Conservation (phyloP, 1,140 invertebrate genomes). For the Maconellicoccus hirsutus region DNA sequence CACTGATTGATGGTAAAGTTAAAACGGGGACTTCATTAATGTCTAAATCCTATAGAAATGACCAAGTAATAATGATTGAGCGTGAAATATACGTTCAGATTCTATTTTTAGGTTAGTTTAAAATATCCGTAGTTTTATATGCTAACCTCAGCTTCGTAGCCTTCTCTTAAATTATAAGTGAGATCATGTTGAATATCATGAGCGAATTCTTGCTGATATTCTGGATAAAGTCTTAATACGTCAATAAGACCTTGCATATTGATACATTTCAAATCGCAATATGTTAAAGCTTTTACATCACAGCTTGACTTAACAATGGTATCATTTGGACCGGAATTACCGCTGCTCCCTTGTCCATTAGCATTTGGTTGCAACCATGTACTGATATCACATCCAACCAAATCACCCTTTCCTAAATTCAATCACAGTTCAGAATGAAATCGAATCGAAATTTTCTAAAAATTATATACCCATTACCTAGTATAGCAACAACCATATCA, state of each 20-base stretch:
- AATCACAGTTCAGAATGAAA: neutral
- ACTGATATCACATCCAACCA: constrained; percentile 89
- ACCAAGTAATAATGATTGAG: neutral
- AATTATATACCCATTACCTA: constrained; percentile 57
- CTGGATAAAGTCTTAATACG: constrained; percentile 78
- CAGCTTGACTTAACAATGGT: constrained; percentile 83
- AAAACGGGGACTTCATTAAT: constrained; percentile 65
- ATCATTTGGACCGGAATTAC: constrained; percentile 45
- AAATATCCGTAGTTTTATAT: neutral
- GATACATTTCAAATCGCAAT: constrained; percentile 91
- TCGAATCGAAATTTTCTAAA: neutral
- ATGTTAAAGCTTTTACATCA: constrained; percentile 87
- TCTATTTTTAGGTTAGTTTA: neutral
- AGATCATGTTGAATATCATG: constrained; percentile 91
- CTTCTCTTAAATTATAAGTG: constrained; percentile 88
- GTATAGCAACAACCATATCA: constrained; percentile 94
- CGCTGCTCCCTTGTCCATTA: constrained; percentile 39
- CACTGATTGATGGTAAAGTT: constrained; percentile 77
- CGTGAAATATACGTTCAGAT: neutral
- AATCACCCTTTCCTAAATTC: constrained; percentile 76
- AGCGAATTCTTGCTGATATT: constrained; percentile 85
- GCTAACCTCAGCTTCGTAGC: constrained; percentile 72
- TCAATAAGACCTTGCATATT: constrained; percentile 82
- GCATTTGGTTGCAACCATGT: constrained; percentile 52
- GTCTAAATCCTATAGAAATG: constrained; percentile 61